phyloP scores from a whole-genome alignment of 2,888 invertebrate genomes.

The Aspidapion aeneum region DNA sequence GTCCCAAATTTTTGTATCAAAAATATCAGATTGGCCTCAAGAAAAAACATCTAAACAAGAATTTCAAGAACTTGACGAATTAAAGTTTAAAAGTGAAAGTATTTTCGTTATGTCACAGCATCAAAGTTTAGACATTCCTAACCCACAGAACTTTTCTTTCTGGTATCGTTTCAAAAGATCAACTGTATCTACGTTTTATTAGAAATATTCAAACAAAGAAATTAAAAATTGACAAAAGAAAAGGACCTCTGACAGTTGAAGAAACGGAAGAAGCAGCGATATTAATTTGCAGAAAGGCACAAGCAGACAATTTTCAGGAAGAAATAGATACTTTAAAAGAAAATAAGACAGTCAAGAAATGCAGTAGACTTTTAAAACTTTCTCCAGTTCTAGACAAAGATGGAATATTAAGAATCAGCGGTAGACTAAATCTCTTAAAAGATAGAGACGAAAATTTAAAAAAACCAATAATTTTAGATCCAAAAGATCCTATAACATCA shows the following conservation, averaged over 20 bases:
- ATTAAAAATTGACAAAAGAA: too few relatives aligned
- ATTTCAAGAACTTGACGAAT: background rate
- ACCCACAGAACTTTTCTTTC: background rate
- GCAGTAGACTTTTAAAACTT: background rate
- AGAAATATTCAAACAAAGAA: background rate
- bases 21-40: background rate
- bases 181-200: background rate
- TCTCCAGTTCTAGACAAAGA: background rate
- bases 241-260: background rate
- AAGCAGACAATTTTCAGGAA: background rate
- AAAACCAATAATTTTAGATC: too few relatives aligned
- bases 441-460: too few relatives aligned
- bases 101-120: background rate
- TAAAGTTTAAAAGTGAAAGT: background rate
- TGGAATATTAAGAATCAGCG: background rate
- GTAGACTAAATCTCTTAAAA: too few relatives aligned
- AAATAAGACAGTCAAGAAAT: background rate
- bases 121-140: background rate
- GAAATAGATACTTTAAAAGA: background rate
- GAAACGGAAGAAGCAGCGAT: background rate
- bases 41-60: background rate
- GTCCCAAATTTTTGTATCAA: background rate
- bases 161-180: background rate
- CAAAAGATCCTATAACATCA: background rate
- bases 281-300: background rate